Base-by-base conservation (phyloP, 2,113 vertebrate genomes). In the Coracopsis vasa region DNA sequence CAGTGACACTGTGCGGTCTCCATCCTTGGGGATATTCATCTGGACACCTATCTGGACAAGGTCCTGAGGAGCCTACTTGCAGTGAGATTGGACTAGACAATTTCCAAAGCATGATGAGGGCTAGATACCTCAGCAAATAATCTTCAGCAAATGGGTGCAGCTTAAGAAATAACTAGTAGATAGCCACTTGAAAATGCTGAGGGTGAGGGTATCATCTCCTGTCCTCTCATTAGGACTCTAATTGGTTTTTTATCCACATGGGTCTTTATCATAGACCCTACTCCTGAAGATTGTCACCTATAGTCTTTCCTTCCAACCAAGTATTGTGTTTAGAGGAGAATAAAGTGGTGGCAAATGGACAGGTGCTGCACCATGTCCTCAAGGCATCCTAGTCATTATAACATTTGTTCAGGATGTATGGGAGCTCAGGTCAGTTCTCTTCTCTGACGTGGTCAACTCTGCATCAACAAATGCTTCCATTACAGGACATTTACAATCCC, bases 401-500 rank as follows among this genome's bases (percentile, higher is more conserved):
- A 42, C 44, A 15, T 88, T 86, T 78, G n/a, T 47, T 95, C 72
- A 78, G 77, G 80, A 79, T 50, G 29, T 60, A n/a, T 42, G 64
- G 48, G 82, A 88, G 44, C 25, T 92, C 62, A 29, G 47, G 51
- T 90, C 37, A 39, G 72, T 66, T 86, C 69, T 80, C 0, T 6
- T 79, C 48, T 54, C 79, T 95, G 92, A 80, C 1, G 0, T 62
- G 53, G 92, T 80, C 95, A 94, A 91, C 86, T 92, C 92, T 97
- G 75, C 75, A 95, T 93, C 82, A 90, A 88, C 86, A 85, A 95
- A 8, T 72, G 45, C 71, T 80, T 93, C 92, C 90, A 4, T 95
- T 94, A 95, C 71, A 54, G 88, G 72, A 69, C n/a, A 71, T 83
- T 97, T 94, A 83, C 12, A 91, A 86, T 94, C 42, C 80, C 77